phyloP scores from a whole-genome alignment of 92 coral and sea anemone species.

The Phenganax stokvisi region DNA sequence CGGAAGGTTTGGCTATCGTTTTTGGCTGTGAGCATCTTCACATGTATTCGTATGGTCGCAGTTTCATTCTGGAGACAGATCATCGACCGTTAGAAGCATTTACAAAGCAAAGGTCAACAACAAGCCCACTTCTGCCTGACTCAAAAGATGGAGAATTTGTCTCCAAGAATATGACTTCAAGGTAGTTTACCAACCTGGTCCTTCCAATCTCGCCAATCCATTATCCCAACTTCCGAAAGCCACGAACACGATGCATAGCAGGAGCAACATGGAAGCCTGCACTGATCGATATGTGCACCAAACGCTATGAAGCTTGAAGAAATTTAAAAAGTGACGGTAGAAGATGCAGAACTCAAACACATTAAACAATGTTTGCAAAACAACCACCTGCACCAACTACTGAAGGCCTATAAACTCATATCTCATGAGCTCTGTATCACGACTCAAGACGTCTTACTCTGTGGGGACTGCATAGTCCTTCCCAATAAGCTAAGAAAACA shows the following conservation, averaged over 20 bases:
- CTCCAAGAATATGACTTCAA: conserved; percentile 49
- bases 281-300: background rate
- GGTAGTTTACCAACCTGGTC: conserved; percentile 30
- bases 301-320: too few relatives aligned
- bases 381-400: background rate
- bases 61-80: conserved; percentile 49
- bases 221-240: too few relatives aligned
- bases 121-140: conserved; percentile 49
- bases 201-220: too few relatives aligned
- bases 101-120: conserved; percentile 42
- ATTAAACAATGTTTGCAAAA: background rate
- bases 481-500: conserved; percentile 34
- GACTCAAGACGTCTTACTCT: background rate
- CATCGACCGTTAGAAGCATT: conserved; percentile 47
- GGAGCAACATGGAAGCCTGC: background rate
- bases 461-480: conserved; percentile 19
- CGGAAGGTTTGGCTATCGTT: conserved; percentile 15
- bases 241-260: background rate
- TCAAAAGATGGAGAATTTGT: conserved; percentile 47
- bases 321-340: too few relatives aligned
- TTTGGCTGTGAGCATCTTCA: conserved; percentile 51
- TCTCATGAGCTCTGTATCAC: background rate
- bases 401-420: background rate
- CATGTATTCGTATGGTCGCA: background rate
- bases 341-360: too few relatives aligned